Percentiles rank a stretch among this genome's conserved stretches.
Evolutionary conservation across 30 jellyfish, hydroid and myxozoan genomes (phyloP).

Genomic region (Pseudorhiza aurosa): DNA sequence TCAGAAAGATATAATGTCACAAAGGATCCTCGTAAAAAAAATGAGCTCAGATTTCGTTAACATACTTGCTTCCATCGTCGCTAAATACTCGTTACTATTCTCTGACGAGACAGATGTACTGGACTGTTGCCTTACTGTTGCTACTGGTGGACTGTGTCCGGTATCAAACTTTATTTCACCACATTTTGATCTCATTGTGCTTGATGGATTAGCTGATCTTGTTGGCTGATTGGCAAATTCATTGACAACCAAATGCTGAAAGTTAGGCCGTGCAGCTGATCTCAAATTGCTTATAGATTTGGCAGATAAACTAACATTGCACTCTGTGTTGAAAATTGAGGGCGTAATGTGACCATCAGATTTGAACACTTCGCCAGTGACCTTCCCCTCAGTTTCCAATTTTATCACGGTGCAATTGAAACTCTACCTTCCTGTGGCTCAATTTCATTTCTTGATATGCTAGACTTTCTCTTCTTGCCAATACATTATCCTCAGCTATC

Average conservation of each 20-base stretch:
- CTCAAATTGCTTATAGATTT: conserved; percentile 17
- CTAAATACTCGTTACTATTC: conserved; percentile 16
- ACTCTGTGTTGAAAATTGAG: conserved; percentile 36
- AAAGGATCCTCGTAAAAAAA: conserved; percentile 35
- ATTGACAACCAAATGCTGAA: neutral
- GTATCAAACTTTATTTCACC: neutral
- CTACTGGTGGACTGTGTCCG: conserved; percentile 4
- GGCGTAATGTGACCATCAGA: conserved; percentile 24
- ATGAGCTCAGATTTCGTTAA: conserved; percentile 44
- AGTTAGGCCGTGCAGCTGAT: conserved; percentile 10
- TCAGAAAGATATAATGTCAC: conserved; percentile 22
- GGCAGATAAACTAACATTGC: conserved; percentile 20
- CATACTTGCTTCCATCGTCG: conserved; percentile 40
- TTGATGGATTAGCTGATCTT: conserved; percentile 35
- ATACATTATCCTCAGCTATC: conserved; percentile 32
- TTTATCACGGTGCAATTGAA: conserved; percentile 6
- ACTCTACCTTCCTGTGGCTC: conserved; percentile 29
- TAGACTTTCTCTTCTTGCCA: conserved; percentile 9
- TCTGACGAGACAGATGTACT: conserved; percentile 21
- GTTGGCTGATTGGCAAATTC: conserved; percentile 20
- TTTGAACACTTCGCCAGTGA: conserved; percentile 36
- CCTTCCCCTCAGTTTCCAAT: conserved; percentile 52
- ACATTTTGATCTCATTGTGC: conserved; percentile 32
- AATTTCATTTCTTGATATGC: conserved; percentile 32
- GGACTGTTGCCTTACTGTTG: conserved; percentile 12